These are phyloP conservation scores for Acropternis orthonyx DNA, from an alignment of 2,797 vertebrate species.

Conservation along the genomic window DNA sequence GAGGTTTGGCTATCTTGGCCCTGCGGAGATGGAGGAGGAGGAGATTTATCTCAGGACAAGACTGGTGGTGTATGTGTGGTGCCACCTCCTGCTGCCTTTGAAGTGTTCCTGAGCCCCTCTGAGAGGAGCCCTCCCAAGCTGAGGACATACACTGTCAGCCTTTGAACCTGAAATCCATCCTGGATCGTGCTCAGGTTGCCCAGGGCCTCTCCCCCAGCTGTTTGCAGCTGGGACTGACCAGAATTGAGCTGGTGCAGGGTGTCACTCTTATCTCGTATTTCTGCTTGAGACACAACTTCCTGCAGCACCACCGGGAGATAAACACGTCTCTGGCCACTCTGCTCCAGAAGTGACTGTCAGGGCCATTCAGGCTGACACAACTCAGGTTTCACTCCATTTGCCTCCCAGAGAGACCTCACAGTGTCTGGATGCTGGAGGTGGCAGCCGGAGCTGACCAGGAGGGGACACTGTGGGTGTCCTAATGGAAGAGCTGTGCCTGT, in stretches of 20 bases:
- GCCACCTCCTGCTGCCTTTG: not conserved
- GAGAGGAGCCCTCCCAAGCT: not conserved
- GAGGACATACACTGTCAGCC: not conserved
- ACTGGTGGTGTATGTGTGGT: not conserved
- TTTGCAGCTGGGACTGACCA: not conserved
- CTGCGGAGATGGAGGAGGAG: not conserved
- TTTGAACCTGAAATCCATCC: not conserved
- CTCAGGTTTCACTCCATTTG: not conserved
- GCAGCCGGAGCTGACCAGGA: not conserved
- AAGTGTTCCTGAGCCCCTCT: not conserved
- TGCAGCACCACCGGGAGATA: not conserved
- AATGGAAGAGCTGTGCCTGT: not conserved
- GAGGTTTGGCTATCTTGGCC: not conserved
- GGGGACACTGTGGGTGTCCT: not conserved
- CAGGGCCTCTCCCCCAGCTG: not conserved
- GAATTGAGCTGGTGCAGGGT: not conserved
- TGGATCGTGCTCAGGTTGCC: accelerated
- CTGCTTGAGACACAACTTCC: not conserved
- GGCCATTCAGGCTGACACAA: not conserved
- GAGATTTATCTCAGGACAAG: not conserved
- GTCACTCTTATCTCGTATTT: not conserved
- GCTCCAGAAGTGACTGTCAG: not conserved
- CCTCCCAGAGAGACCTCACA: not conserved
- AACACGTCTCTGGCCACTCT: not conserved
- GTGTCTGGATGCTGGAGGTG: not conserved